Base-by-base conservation (phyloP, 2,113 vertebrate species). In the Pterocles gutturalis region DNA sequence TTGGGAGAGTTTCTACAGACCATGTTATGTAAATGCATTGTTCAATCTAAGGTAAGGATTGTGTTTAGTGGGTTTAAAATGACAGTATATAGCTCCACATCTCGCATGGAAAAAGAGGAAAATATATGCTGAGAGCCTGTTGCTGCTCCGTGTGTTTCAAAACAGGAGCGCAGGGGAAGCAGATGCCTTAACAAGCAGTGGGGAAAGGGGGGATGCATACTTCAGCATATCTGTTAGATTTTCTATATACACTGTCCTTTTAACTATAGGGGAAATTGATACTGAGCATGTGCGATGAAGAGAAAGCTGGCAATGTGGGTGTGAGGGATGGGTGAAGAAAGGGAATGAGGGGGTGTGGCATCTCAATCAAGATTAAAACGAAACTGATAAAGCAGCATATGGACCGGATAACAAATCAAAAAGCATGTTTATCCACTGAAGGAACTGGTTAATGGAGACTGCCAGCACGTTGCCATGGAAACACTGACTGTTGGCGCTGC, bases 381-480 rank as follows among this genome's bases (percentile, higher is more conserved):
- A 98, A 98, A 98, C 98, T 90, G 96, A 98, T 98, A 98, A 98
- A 98, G 98, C 98, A 98, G 98, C 98, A 98, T 98, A 99, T 99
- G 98, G 98, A 98, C 98, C 97, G 96, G 98, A 95, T 98, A 98
- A 98, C 98, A 98, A 98, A 98, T 98, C 97, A 98, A 98, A 98
- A 98, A 98, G 98, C 98, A 98, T 98, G 98, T 98, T 98, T 98
- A 98, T 98, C 98, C 98, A 98, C 98, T 97, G 98, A 98, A 98
- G 98, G 97, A 98, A 98, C 98, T 98, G 98, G 98, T 98, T 98
- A 98, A 99, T 99, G 98, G 98, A 99, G 98, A 99, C 99, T 99
- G 99, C 99, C 99, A 99, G 99, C 99, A 99, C 98, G 98, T 98
- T 99, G 99, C 98, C 98, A 99, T 99, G 98, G 98, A 99, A 98